Evolutionary conservation across 2,888 invertebrate genomes (phyloP).

Genomic region (Cheilosia scutellata): DNA sequence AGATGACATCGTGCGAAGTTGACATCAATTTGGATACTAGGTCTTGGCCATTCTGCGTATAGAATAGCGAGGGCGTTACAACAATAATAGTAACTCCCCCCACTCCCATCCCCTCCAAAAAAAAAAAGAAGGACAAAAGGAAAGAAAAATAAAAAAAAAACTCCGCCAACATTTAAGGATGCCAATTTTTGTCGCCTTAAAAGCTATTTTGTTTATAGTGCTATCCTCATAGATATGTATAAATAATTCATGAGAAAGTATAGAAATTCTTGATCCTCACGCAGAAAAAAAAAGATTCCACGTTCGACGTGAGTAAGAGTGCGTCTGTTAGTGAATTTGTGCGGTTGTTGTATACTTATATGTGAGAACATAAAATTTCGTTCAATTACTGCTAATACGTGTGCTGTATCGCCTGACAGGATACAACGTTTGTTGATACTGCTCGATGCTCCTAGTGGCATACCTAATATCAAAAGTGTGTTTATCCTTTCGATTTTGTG

Average conservation of each 20-base stretch:
- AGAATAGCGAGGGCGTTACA: slow-evolving; percentile 64
- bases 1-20: slow-evolving; percentile 74
- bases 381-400: slow-evolving; percentile 61
- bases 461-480: slow-evolving; percentile 17
- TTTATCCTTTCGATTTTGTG: slow-evolving; percentile 31
- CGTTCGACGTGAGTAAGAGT: slow-evolving; percentile 37
- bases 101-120: not conserved
- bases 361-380: slow-evolving; percentile 66
- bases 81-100: slow-evolving; percentile 41
- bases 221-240: slow-evolving; percentile 40
- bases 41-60: slow-evolving; percentile 54
- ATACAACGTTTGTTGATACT: slow-evolving; percentile 32
- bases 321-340: slow-evolving; percentile 39
- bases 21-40: slow-evolving; percentile 72
- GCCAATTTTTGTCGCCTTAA: slow-evolving; percentile 67
- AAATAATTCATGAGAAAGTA: slow-evolving; percentile 57
- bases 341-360: slow-evolving; percentile 21
- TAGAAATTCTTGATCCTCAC: slow-evolving; percentile 33
- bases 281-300: slow-evolving; percentile 37
- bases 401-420: slow-evolving; percentile 34
- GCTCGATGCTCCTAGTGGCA: slow-evolving; percentile 1
- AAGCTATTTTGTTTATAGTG: slow-evolving; percentile 51
- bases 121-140: slow-evolving; percentile 22
- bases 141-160: slow-evolving; percentile 16
- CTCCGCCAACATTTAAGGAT: slow-evolving; percentile 49